Base-by-base conservation (phyloP, 2,888 invertebrate genomes). In the Netelia virgata region DNA sequence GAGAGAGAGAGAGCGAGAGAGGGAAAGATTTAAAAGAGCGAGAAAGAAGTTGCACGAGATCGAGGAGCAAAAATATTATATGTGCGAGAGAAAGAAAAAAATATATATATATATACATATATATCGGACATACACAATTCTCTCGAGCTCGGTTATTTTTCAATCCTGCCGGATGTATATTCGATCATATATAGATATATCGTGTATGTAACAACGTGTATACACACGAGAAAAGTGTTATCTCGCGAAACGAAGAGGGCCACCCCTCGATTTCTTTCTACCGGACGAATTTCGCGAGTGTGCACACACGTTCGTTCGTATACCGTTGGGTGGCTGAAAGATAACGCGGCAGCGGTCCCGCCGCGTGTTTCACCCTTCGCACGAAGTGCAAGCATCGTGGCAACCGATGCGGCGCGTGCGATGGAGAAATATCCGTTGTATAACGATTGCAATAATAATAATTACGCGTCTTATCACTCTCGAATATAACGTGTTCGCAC, bases 131-230 rank as follows among this genome's bases (percentile, higher is more conserved):
- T 47, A 47, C 14, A 47, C 11, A 47, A 14, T 5, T 57, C 55
- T 69, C 68, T 64, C 61, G 84, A 75, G 76, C 74, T 73, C 72
- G 86, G 88, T 88, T 89, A 89, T 89, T 88, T 91, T 90, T 88
- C 88, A 88, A 85, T 87, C 87, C 85, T 80, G 78, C 79, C 80
- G 79, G 81, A 84, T 84, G 77, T 77, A 41, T 68, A 69, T 61
- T 11, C 43, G 16, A 79, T 70, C 50, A 57, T 47, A n/a, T 61
- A 18, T 55, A 18, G 3, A 61, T 70, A 70, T 53, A 78, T 64
- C 23, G 59, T 57, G 53, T 74, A 78, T 55, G 61, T 18, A 50
- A 5, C n/a, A 77, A 28, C 55, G 50, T 69, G 53, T 53, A 63
- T n/a, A 57, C 68, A 59, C 69, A 77, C 83, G 82, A 76, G 86